These are phyloP conservation scores for Epinephelus awoara DNA, from an alignment of 2,797 vertebrate species.

Conservation along the genomic window DNA sequence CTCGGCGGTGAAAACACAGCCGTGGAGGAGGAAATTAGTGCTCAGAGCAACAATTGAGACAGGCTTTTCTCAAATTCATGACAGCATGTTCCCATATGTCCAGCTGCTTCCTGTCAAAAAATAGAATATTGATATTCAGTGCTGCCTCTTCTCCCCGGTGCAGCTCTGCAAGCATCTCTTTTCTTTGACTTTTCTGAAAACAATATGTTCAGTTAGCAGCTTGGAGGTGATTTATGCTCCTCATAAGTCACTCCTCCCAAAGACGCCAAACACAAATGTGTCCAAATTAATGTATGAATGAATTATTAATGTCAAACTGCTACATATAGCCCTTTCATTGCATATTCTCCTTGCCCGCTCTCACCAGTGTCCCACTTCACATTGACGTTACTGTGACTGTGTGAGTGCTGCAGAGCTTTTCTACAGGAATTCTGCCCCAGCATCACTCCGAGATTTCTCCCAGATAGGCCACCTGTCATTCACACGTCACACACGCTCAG, in stretches of 20 bases:
- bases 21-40: slow-evolving; percentile 3
- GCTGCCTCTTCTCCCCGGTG: background rate
- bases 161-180: background rate
- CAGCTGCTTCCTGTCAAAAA: slow-evolving; percentile 12
- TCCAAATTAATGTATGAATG: slow-evolving; percentile 4
- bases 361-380: background rate
- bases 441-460: slow-evolving; percentile 27
- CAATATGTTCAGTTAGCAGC: background rate
- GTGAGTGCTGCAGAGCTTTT: slow-evolving; percentile 26
- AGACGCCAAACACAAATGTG: slow-evolving; percentile 11
- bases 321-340: background rate
- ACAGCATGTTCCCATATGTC: slow-evolving; percentile 1
- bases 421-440: slow-evolving; percentile 20
- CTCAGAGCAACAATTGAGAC: background rate
- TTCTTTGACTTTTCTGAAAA: background rate
- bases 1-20: background rate
- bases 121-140: slow-evolving; percentile 9
- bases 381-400: background rate
- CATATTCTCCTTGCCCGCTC: background rate
- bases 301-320: slow-evolving; percentile 21
- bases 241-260: background rate
- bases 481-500: slow-evolving; percentile 52
- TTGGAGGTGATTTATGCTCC: slow-evolving; percentile 1
- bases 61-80: background rate
- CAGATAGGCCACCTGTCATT: slow-evolving; percentile 56